Evolutionary conservation across 2,888 invertebrate species (phyloP), one percentile per base, ranked within the genome.

Genomic region (Agrenia bidenticulata): DNA sequence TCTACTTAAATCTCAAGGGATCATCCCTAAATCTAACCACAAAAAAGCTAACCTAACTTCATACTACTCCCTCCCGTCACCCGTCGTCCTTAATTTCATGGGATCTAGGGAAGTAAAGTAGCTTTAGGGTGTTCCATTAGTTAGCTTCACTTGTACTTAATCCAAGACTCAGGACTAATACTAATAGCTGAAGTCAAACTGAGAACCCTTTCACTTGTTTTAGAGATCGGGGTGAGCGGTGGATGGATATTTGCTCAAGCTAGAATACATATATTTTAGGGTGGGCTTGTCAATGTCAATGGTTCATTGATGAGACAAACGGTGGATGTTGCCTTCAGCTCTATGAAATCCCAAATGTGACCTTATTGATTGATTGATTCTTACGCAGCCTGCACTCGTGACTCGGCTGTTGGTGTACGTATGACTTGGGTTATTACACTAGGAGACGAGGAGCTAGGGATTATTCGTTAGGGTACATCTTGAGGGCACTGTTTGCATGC

Each of bases 291-390:
- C 55, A 55, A 5, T 27, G 55, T 55, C 32, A 26, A 32, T 55
- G 24, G 32, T 27, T 13, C 13, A 55, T n/a, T 27, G 55, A 55
- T 55, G 55, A 55, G 55, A 55, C 55, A 26, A 55, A 55, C 17
- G 55, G 55, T 55, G 55, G 55, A 55, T 55, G 32, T 55, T 55
- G 55, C 55, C 55, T 24, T 55, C n/a, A 55, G 55, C 27, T 55
- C 55, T 55, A 19, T 55, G 26, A 55, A 55, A 24, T 55, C 55
- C 55, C 55, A 55, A 55, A 55, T 55, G 55, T 55, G 55, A 55
- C 55, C 55, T 19, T 26, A 55, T 55, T 27, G 55, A 55, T 55
- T 55, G 55, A 55, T 55, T 55, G 55, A 55, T 55, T 32, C 19
- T 27, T 45, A 45, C 45, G 45, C 19, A 45, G n/a, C 15, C 45